A percentile compares a stretch with the other conserved stretches of the same genome.
phyloP scores from a whole-genome alignment of 2,797 vertebrate species.

The Scomberomorus guttatus region DNA sequence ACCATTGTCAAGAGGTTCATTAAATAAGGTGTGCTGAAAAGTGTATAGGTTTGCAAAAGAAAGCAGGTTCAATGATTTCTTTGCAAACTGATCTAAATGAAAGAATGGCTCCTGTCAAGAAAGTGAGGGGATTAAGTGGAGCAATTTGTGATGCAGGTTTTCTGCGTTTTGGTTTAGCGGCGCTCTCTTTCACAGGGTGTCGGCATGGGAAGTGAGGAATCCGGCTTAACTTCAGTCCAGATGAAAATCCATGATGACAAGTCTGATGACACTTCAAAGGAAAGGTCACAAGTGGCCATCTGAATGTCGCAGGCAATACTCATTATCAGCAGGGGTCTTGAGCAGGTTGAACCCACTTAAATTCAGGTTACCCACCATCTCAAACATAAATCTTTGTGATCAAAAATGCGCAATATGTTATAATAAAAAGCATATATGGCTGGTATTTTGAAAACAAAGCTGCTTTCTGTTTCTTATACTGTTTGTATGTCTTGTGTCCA shows the following conservation, averaged over 20 bases:
- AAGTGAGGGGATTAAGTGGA: slow-evolving; percentile 52
- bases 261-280: slow-evolving; percentile 72
- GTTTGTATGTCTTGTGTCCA: slow-evolving; percentile 34
- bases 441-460: not conserved
- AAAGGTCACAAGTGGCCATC: slow-evolving; percentile 74
- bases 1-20: slow-evolving; percentile 55
- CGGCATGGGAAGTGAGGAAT: slow-evolving; percentile 76
- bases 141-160: slow-evolving; percentile 56
- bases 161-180: slow-evolving; percentile 54
- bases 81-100: slow-evolving; percentile 39
- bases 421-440: not conserved
- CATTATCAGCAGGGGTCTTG: slow-evolving; percentile 47
- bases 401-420: slow-evolving; percentile 9
- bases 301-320: slow-evolving; percentile 64
- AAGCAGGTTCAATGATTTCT: slow-evolving; percentile 21
- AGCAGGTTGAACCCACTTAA: slow-evolving; percentile 25
- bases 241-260: slow-evolving; percentile 73
- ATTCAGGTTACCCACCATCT: slow-evolving; percentile 18
- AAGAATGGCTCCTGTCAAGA: slow-evolving; percentile 32
- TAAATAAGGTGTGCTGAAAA: slow-evolving; percentile 46
- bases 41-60: slow-evolving; percentile 18
- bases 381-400: slow-evolving; percentile 12
- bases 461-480: slow-evolving; percentile 3
- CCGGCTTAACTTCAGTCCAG: slow-evolving; percentile 62
- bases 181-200: slow-evolving; percentile 55